Evolutionary conservation across 2,888 invertebrate genomes (phyloP).

Genomic region (Chalcis sispes): DNA sequence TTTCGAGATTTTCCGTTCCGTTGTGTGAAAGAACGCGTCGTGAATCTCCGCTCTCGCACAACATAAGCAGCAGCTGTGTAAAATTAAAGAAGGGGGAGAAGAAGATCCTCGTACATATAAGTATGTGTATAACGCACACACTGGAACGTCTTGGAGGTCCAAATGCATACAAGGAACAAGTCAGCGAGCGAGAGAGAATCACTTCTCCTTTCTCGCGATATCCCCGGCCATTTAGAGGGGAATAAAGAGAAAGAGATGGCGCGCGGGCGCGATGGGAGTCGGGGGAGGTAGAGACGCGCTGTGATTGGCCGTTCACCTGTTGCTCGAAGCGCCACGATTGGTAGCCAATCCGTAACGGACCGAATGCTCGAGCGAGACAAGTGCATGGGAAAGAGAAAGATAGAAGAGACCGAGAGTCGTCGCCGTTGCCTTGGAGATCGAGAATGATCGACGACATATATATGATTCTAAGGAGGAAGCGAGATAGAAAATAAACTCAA

Average conservation of each 20-base stretch:
- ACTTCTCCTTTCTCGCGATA: conserved; percentile 45
- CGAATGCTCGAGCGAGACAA: conserved; percentile 63
- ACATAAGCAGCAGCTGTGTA: no score
- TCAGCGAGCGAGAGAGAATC: no score
- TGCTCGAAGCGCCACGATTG: conserved; percentile 67
- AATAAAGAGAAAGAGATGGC: neutral
- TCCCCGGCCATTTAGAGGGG: neutral
- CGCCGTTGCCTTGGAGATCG: conserved; percentile 28
- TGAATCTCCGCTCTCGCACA: neutral
- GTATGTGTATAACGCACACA: neutral
- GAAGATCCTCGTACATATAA: no score
- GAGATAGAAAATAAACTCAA: conserved; percentile 46
- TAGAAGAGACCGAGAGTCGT: conserved; percentile 32
- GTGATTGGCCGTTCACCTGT: conserved; percentile 73
- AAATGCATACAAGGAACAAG: no score
- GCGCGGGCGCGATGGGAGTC: no score
- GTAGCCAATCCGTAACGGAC: conserved; percentile 65
- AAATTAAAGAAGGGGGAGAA: no score
- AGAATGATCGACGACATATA: conserved; percentile 50
- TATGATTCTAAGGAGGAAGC: conserved; percentile 40
- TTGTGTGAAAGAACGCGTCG: conserved; percentile 44
- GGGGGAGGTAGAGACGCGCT: neutral
- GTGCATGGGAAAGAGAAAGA: conserved; percentile 60
- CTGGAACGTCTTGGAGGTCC: neutral
- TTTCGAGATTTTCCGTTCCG: conserved; percentile 36